phyloP scores from a whole-genome alignment of 2,888 invertebrate genomes.

The Polylopha cassiicola region DNA sequence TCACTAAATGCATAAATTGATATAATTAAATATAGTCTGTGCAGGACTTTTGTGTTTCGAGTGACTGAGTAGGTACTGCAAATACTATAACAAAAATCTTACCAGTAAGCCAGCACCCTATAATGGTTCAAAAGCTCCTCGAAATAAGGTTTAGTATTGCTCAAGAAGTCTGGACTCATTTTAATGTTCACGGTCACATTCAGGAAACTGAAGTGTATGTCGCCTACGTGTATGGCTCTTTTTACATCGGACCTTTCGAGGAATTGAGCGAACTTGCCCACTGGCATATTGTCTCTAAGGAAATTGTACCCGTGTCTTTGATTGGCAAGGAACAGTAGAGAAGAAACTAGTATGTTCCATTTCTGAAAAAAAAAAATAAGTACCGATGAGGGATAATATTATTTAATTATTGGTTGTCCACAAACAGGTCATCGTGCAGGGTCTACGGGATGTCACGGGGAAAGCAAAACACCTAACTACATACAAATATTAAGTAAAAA shows the following conservation, averaged over 20 bases:
- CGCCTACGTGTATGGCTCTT: constrained; percentile 59
- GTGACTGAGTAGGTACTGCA: too few relatives aligned
- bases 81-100: constrained; percentile 21
- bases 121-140: constrained; percentile 57
- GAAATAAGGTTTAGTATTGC: constrained; percentile 44
- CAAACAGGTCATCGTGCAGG: too few relatives aligned
- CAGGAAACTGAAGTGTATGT: constrained; percentile 44
- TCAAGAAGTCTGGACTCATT: constrained; percentile 55
- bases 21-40: too few relatives aligned
- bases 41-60: too few relatives aligned
- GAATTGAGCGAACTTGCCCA: constrained; percentile 40
- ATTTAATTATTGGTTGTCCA: too few relatives aligned
- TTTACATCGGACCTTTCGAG: constrained; percentile 44
- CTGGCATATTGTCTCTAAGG: constrained; percentile 44
- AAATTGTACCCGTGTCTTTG: constrained; percentile 64
- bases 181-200: constrained; percentile 52
- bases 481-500: too few relatives aligned
- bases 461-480: too few relatives aligned
- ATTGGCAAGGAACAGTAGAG: constrained; percentile 44
- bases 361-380: constrained; percentile 40
- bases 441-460: too few relatives aligned
- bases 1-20: too few relatives aligned
- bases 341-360: constrained; percentile 46
- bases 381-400: neutral
- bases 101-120: constrained; percentile 56